A percentile compares a stretch with the other conserved stretches of the same genome.
phyloP scores from a whole-genome alignment of 2,113 vertebrate species.

The Dissostichus mawsoni region DNA sequence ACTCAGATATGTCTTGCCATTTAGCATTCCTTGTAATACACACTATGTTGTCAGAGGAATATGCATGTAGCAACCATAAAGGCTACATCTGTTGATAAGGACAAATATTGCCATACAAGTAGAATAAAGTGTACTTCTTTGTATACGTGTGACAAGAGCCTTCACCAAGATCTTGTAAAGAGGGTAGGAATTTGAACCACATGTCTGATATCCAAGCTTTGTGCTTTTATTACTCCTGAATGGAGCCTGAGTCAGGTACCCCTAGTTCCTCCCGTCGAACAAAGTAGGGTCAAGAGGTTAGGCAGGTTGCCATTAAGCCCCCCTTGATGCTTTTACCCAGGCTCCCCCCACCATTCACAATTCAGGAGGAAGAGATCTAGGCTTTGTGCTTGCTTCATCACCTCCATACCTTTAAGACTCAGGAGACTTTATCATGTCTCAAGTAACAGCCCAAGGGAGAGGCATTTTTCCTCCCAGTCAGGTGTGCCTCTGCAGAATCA shows the following conservation, averaged over 20 bases:
- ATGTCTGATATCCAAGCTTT: slow-evolving; percentile 74
- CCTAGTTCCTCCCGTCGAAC: slow-evolving; percentile 67
- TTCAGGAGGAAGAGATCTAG: slow-evolving; percentile 57
- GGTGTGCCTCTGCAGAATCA: slow-evolving; percentile 47
- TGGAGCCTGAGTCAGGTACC: slow-evolving; percentile 69
- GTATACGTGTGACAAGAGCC: slow-evolving; percentile 48
- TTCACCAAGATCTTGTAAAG: slow-evolving; percentile 63
- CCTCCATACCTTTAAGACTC: slow-evolving; percentile 70
- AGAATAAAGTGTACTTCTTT: slow-evolving; percentile 48
- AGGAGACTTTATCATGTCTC: slow-evolving; percentile 72
- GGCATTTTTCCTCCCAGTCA: slow-evolving; percentile 52
- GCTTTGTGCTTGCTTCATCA: slow-evolving; percentile 80
- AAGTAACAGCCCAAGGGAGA: slow-evolving; percentile 64
- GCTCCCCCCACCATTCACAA: slow-evolving; percentile 35
- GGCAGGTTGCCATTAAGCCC: slow-evolving; percentile 77
- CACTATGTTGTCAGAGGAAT: not conserved
- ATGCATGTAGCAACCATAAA: not conserved
- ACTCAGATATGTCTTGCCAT: not conserved
- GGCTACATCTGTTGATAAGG: not conserved
- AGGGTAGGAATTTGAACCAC: slow-evolving; percentile 74
- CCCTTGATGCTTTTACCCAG: slow-evolving; percentile 58
- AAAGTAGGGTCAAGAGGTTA: slow-evolving; percentile 78
- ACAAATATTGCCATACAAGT: slow-evolving; percentile 23
- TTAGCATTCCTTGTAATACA: not conserved
- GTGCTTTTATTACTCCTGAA: slow-evolving; percentile 78